Base-by-base conservation (phyloP, 2,113 vertebrate genomes). In the Tretioscincus oriximinensis region DNA sequence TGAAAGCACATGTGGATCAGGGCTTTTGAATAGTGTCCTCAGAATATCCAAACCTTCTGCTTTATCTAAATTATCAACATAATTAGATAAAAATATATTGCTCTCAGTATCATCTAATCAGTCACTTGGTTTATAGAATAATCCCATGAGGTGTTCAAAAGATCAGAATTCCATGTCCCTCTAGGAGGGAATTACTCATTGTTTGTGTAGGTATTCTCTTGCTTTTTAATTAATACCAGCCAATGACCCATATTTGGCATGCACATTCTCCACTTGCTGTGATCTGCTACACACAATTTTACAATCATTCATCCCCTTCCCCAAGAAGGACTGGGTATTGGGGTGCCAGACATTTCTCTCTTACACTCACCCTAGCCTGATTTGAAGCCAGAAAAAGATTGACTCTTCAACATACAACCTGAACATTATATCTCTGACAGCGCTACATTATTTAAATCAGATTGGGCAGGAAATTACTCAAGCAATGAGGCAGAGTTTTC, bases 71-170 rank as follows among this genome's bases (percentile, higher is more conserved):
- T 21, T 86, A 90, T 68, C 84, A 82, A 35, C 82, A 77, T 49
- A 1, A 82, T 82, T 87, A 7, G 65, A 49, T 31, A 6, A n/a
- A 73, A 18, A 61, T 14, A n/a, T 54, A 67, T 54, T 85, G 85
- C 91, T 93, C 67, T 41, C 85, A 4, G 47, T 83, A 1, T 4
- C 21, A 84, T 89, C 89, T 81, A 58, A 51, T 31, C 9, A 77
- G 88, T 31, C 81, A 86, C 26, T 73, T 71, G 51, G 35, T 76
- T 76, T 69, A 68, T 11, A 20, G 12, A 4, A 68, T 12, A 16
- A 51, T 7, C 47, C 24, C 54, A 51, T 26, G 47, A 29, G 9
- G 26, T 28, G 41, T 31, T 26, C 12, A 31, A n/a, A n/a, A 26
- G 28, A 7, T 11, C 12, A 69, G 22, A 18, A 9, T 78, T 16